Base-by-base conservation (phyloP, 2,888 invertebrate species). In the Nomada fabriciana region DNA sequence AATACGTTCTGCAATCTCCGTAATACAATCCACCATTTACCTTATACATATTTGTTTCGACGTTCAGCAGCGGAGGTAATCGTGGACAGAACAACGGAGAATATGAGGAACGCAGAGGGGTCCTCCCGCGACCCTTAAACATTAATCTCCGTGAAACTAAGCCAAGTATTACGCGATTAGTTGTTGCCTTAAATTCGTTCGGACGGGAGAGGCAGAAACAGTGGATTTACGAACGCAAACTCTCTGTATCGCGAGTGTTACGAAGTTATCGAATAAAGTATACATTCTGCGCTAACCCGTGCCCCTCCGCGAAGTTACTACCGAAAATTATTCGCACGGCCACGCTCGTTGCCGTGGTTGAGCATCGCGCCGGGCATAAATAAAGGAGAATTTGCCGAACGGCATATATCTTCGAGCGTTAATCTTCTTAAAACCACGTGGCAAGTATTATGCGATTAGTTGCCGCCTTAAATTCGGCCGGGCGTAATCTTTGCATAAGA, bases 341-440 rank as follows among this genome's bases (percentile, higher is more conserved):
- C 67, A 59, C 52, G 29, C 20, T 52, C 29, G 53, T 63, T 60
- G 53, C 50, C 71, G 53, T 47, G 60, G 71, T 20, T 52, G 59
- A 57, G 52, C 57, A 70, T 70, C 60, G 69, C 50, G 47, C 11
- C 50, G 23, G 13, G 57, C 74, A 75, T 82, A 83, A 83, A 83
- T 83, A 83, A 82, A 77, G 63, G 74, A 64, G 82, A 75, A 82
- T 80, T 84, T 72, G 67, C 77, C 52, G 59, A 76, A 63, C 57
- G 76, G 70, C 36, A 52, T 71, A 74, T 63, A 75, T 76, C 72
- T 60, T 53, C 47, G 69, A 25, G 65, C 72, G 74, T 82, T 86
- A 86, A 86, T 86, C 85, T 86, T 69, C 85, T 80, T 85, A 86
- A 86, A 86, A 80, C 77, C 72, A 52, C 55, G 74, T 65, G 74